A percentile compares a stretch with the other conserved stretches of the same genome.
Evolutionary conservation across 2,797 vertebrate species (phyloP).

Genomic region (Scolopax bukidnonensis): DNA sequence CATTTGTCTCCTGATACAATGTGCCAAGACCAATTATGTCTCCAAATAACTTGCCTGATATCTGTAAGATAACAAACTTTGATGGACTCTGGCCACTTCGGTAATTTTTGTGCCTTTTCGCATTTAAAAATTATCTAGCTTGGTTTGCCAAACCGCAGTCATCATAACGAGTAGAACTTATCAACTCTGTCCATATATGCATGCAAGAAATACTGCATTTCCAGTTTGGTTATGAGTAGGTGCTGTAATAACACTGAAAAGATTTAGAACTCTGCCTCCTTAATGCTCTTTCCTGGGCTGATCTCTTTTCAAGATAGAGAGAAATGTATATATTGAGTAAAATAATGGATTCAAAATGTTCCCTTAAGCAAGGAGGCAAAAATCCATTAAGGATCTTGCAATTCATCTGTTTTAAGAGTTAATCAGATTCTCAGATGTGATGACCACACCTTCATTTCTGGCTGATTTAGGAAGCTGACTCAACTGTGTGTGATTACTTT

Average conservation of each 20-base stretch:
- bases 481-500: not conserved
- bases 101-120: not conserved
- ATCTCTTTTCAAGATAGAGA: not conserved
- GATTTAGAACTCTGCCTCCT: not conserved
- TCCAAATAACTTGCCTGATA: not conserved
- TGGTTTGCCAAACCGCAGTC: not conserved
- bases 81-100: not conserved
- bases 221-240: not conserved
- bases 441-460: not conserved
- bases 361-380: not conserved
- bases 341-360: not conserved
- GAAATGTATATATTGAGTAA: not conserved
- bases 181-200: fast-evolving
- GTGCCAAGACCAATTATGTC: not conserved
- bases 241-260: not conserved
- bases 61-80: not conserved
- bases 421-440: not conserved
- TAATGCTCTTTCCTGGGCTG: not conserved
- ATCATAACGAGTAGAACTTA: not conserved
- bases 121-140: not conserved
- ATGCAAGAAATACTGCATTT: not conserved
- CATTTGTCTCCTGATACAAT: not conserved
- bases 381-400: not conserved
- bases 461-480: not conserved
- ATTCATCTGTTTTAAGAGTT: not conserved